phyloP scores from a whole-genome alignment of 92 coral and sea anemone genomes.

The Epizoanthus ramosus region DNA sequence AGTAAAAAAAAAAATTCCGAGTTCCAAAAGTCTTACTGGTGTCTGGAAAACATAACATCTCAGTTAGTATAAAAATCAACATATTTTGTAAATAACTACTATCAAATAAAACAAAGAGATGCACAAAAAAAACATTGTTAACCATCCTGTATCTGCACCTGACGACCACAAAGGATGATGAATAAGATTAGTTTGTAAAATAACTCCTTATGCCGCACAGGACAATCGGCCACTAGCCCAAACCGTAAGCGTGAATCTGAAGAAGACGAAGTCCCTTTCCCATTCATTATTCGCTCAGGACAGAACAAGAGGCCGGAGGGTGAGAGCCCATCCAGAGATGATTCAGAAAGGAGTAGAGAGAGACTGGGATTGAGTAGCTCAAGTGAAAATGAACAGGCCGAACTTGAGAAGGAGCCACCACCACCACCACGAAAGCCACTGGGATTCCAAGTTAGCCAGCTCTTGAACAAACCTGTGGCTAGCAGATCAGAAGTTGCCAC shows the following conservation, averaged over 20 bases:
- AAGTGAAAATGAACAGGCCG: constrained; percentile 35
- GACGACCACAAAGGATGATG: too few relatives aligned
- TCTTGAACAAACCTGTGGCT: constrained; percentile 5
- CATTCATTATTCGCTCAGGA: constrained; percentile 38
- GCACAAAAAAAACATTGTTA: too few relatives aligned
- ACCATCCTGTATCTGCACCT: too few relatives aligned
- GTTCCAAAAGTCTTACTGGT: too few relatives aligned
- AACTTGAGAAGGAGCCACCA: constrained; percentile 17
- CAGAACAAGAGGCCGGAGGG: constrained; percentile 16
- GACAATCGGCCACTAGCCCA: constrained; percentile 23
- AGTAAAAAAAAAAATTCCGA: too few relatives aligned
- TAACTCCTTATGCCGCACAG: background rate
- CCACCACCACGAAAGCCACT: constrained; percentile 15
- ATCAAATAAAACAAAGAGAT: too few relatives aligned
- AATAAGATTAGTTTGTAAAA: too few relatives aligned
- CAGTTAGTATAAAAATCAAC: too few relatives aligned
- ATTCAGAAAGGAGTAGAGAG: background rate
- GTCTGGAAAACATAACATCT: too few relatives aligned
- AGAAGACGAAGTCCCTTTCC: constrained; percentile 29
- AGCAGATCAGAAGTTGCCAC: background rate
- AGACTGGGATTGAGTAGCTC: constrained; percentile 20
- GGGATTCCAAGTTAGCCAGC: constrained; percentile 25
- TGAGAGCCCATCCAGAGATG: background rate
- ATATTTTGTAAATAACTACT: too few relatives aligned
- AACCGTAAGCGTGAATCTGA: constrained; percentile 32